Evolutionary conservation across 2,888 invertebrate genomes (phyloP), one percentile per base, ranked within the genome.

Genomic region (Dynastes hyllus): DNA sequence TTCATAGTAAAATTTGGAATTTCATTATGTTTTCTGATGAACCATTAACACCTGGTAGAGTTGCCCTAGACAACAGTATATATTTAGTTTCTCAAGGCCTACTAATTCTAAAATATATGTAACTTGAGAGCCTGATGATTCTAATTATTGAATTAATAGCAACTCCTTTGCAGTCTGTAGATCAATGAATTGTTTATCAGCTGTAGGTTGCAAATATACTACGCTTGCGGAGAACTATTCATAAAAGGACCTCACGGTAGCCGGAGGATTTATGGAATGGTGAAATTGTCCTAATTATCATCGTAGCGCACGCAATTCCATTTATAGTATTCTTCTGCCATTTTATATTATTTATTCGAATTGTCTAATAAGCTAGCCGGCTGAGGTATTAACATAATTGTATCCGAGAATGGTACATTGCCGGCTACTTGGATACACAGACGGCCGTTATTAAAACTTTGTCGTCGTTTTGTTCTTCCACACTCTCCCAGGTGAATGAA

Each of bases 301-400:
- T 58, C 71, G 73, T 61, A 55, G 80, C 81, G 82, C 85, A 85
- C 85, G 84, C 85, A 85, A 84, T 82, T 83, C 81, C 82, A 81
- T 84, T 85, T 84, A 83, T 83, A 83, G 82, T 83, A 82, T 82
- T 84, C 83, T 82, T 82, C 83, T 81, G 81, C 79, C 80, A 84
- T 83, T 83, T 77, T 81, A 79, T 81, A 78, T 79, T 83, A 84
- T 83, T 84, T 83, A 84, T 84, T 83, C 82, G 83, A 81, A 81
- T 83, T 81, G 83, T 82, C 79, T 83, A 80, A 81, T 80, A 78
- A 77, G 79, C 76, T 77, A 78, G 77, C 73, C 69, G 71, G 75
- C 75, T 67, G 79, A 63, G 77, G 66, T 71, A 76, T 79, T 80
- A 80, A 67, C 76, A 79, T 81, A 81, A 81, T 81, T 80, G 81